Conservation (phyloP, 2,888 invertebrate species). For the Rhamnusium bicolor region DNA sequence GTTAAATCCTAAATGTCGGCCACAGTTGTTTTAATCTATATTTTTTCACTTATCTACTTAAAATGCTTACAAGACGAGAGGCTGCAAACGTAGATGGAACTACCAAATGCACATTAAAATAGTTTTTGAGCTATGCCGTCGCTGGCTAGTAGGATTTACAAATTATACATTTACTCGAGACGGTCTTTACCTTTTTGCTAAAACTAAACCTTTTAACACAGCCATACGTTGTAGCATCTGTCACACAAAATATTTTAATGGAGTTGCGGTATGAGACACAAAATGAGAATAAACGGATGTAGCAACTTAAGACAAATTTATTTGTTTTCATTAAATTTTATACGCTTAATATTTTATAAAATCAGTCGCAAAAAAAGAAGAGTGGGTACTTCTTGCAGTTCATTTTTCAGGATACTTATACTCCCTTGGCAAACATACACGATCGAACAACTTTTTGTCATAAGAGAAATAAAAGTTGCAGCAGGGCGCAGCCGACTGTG, state of each 20-base stretch:
- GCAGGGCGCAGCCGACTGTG: too few relatives aligned
- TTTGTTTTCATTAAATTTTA: slow-evolving; percentile 15
- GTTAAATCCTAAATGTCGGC: too few relatives aligned
- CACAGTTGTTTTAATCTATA: too few relatives aligned
- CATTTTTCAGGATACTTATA: too few relatives aligned
- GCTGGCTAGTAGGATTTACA: neutral
- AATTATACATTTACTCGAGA: neutral
- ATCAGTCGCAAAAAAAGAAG: too few relatives aligned
- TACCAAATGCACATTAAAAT: neutral
- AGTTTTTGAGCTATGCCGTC: neutral
- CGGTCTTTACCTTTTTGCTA: slow-evolving; percentile 12
- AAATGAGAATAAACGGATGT: slow-evolving; percentile 17
- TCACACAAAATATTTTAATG: slow-evolving; percentile 27
- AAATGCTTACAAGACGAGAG: neutral
- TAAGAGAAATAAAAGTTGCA: too few relatives aligned
- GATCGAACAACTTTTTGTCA: too few relatives aligned
- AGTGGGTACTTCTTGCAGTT: neutral
- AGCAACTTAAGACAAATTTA: slow-evolving; percentile 18
- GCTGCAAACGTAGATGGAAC: neutral
- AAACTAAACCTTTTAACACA: slow-evolving; percentile 1
- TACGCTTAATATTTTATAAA: neutral
- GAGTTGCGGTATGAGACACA: slow-evolving; percentile 9
- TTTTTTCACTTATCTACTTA: neutral
- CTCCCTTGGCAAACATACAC: too few relatives aligned
- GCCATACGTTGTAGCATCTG: slow-evolving; percentile 16